Evolutionary conservation across 2,797 vertebrate genomes (phyloP), one percentile per base, ranked within the genome.

Genomic region (Hozukius guyotensis): DNA sequence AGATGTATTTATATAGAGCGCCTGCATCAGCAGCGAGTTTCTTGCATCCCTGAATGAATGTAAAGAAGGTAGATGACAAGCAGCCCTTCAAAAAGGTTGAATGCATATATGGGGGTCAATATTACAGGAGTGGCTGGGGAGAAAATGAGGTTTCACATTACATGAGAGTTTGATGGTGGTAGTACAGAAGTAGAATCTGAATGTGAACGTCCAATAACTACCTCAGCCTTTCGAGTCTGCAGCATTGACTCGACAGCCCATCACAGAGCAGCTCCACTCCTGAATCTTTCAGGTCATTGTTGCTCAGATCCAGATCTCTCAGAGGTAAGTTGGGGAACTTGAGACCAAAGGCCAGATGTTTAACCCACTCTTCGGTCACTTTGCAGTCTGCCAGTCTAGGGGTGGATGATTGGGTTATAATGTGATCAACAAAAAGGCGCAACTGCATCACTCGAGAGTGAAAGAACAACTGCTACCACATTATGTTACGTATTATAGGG

Each of bases 261-360:
- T 14, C 32, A 69, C 27, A 83, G 4, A 93, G 81, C 29, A 71
- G 31, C 2, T 75, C 0, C 0, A 91, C 85, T 73, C 91, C 87
- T 27, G 72, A 73, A 11, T 91, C 90, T 24, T 8, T n/a, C 59
- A 90, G 85, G 61, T 91, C 81, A 10, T 80, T 91, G 89, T 78
- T 88, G 85, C 75, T 93, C 25, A 93, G 66, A 68, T 93, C 79
- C 70, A 93, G 72, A 14, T 82, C 9, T 80, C 46, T 3, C 1
- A 93, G 71, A 4, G 63, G 49, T 1, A 72, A 64, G 53, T 57
- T 29, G 1, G 81, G 75, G 29, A 72, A 86, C 42, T 25, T 83
- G 7, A 92, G 75, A 29, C 24, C 60, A 34, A 36, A 53, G 18
- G 25, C 70, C 69, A 92, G 59, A 7, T 75, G 32, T 34, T 34